Conservation (phyloP, 2,113 vertebrate genomes). For the Sebastes fasciatus region DNA sequence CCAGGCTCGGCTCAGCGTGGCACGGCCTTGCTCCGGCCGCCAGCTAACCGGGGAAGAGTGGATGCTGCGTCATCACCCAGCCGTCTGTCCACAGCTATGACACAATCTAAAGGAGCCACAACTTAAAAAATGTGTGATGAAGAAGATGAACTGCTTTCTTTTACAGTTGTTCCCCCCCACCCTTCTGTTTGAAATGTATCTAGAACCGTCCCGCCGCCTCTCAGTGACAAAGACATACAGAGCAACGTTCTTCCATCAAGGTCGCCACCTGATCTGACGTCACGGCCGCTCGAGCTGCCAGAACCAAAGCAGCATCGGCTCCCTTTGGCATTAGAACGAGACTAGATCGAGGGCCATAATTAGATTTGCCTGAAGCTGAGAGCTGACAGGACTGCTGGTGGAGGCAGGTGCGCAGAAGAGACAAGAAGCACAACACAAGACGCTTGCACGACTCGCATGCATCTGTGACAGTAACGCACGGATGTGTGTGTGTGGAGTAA, state of each 20-base stretch:
- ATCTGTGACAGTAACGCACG: conserved; percentile 12
- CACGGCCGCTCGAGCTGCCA: conserved; percentile 46
- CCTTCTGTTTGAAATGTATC: neutral
- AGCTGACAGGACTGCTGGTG: conserved; percentile 40
- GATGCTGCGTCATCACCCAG: conserved; percentile 56
- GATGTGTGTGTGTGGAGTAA: neutral
- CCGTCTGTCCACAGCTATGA: conserved; percentile 23
- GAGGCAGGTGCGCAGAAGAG: conserved; percentile 5
- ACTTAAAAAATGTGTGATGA: conserved; percentile 22
- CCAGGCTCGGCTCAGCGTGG: conserved; percentile 9
- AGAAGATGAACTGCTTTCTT: conserved; percentile 27
- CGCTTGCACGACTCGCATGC: neutral
- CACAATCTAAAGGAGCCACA: conserved; percentile 31
- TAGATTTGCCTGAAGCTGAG: conserved; percentile 57
- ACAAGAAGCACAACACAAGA: conserved; percentile 16
- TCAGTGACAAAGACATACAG: conserved; percentile 64
- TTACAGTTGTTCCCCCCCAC: neutral
- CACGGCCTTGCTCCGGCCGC: conserved; percentile 7
- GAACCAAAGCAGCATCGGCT: conserved; percentile 39
- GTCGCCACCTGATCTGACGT: conserved; percentile 76
- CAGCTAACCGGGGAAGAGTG: neutral
- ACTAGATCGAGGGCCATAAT: conserved; percentile 64
- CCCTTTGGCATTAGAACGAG: conserved; percentile 57
- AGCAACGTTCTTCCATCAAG: conserved; percentile 65
- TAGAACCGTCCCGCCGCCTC: neutral